Base-by-base conservation (phyloP, 2,113 vertebrate species). In the Fulica atra region DNA sequence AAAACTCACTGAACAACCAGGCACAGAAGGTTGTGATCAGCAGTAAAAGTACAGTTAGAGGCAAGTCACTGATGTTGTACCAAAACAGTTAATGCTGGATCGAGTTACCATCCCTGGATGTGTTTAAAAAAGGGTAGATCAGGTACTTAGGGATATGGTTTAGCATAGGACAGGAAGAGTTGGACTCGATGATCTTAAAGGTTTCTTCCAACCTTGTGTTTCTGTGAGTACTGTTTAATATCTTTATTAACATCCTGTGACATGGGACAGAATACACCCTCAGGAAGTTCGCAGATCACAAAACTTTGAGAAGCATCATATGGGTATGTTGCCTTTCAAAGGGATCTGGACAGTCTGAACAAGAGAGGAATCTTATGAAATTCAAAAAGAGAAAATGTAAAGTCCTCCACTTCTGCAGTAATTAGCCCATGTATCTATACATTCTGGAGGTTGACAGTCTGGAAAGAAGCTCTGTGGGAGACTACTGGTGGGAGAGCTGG, bases 401-500 rank as follows among this genome's bases (percentile, higher is more conserved):
- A 59, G 13, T 35, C 33, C 26, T 59, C 24, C 17, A 83, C 7
- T 7, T 54, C 25, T 2, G 11, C 11, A 66, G 23, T 31, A 59
- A 57, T 18, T 60, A 56, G 13, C 5, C 21, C 31, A 13, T 17
- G 23, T 17, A 51, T 2, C 29, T 40, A 2, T 13, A 6, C 12
- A 56, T 0, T 0, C 10, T 36, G 14, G 7, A 2, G 2, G 4
- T 2, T 69, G 54, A 51, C 7, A 6, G 11, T 42, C 7, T 19
- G 29, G 36, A 82, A 86, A 71, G 15, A 14, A 79, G 20, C 26
- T 63, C 16, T 79, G 35, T 4, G 2, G 20, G 79, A 42, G 25
- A 51, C 29, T 66, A 40, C 29, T 86, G 28, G 23, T 31, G 33
- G 40, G 40, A 61, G 14, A 79, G 5, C 18, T n/a, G 46, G 9